Evolutionary conservation across 2,113 vertebrate genomes (phyloP).

Genomic region (Pseudopodoces humilis): DNA sequence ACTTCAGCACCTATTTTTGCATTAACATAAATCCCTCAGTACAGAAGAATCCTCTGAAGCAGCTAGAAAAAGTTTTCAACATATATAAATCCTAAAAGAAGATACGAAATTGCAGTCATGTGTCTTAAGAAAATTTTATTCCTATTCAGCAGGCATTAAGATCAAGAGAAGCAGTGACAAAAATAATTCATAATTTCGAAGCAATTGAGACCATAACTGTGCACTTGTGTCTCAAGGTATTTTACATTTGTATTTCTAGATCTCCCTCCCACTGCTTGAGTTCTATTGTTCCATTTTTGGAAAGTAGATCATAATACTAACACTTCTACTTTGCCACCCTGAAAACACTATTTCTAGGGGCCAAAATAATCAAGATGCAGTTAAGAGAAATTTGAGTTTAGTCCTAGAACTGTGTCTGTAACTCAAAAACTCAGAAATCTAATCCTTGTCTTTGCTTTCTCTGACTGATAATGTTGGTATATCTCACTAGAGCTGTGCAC

Average conservation of each 20-base stretch:
- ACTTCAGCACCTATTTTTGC: neutral
- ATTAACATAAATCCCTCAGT: neutral
- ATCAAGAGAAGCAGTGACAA: conserved; percentile 10
- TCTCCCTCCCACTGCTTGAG: neutral
- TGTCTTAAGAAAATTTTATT: neutral
- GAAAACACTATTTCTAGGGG: neutral
- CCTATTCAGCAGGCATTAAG: conserved; percentile 11
- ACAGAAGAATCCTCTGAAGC: conserved; percentile 5
- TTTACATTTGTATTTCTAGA: conserved; percentile 7
- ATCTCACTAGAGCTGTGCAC: rapidly evolving
- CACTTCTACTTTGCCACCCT: neutral
- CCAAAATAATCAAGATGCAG: neutral
- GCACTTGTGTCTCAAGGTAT: neutral
- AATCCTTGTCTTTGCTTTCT: neutral
- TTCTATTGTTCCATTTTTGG: neutral
- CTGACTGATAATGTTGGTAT: rapidly evolving
- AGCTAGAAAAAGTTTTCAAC: conserved; percentile 50
- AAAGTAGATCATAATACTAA: neutral
- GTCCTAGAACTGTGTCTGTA: neutral
- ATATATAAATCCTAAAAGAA: conserved; percentile 43
- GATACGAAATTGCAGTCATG: conserved; percentile 42
- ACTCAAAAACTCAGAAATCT: neutral
- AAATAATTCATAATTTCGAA: conserved; percentile 46
- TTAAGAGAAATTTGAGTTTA: neutral
- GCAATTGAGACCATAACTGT: neutral